These are phyloP conservation scores for Hartigia nigra DNA, from an alignment of 2,888 invertebrate species.

Conservation along the genomic window DNA sequence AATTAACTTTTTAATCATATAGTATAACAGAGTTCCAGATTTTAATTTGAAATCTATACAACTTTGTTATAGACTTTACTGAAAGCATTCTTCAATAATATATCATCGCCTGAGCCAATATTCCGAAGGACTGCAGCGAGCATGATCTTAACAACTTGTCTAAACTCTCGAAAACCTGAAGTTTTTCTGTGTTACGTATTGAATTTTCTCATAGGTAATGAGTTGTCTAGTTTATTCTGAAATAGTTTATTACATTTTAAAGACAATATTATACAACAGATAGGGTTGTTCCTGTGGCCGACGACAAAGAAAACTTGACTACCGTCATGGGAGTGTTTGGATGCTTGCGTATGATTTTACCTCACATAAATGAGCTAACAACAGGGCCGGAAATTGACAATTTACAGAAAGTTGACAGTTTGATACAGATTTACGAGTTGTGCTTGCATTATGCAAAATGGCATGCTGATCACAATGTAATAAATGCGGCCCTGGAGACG, in stretches of 20 bases:
- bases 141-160: conserved; percentile 83
- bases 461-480: conserved; percentile 85
- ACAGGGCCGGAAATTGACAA: conserved; percentile 38
- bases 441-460: conserved; percentile 76
- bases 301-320: conserved; percentile 45
- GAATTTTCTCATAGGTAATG: conserved; percentile 71
- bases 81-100: conserved; percentile 71
- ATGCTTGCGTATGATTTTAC: conserved; percentile 74
- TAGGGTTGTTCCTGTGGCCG: conserved; percentile 37
- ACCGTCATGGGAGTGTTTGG: conserved; percentile 75
- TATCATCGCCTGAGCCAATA: conserved; percentile 71
- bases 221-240: conserved; percentile 20
- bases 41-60: background rate
- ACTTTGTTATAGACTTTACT: conserved; percentile 67
- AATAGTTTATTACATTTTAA: background rate
- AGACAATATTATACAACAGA: conserved; percentile 23
- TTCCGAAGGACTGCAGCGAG: conserved; percentile 85
- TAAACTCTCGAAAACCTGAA: conserved; percentile 77
- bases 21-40: background rate
- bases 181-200: conserved; percentile 77
- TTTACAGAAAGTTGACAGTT: conserved; percentile 44
- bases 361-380: conserved; percentile 63
- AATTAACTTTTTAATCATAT: background rate
- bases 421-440: conserved; percentile 79
- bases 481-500: conserved; percentile 86